Percentiles rank a stretch among this genome's conserved stretches.
These are phyloP conservation scores for Pitangus sulphuratus DNA, from an alignment of 2,797 vertebrate species.

Conservation along the genomic window DNA sequence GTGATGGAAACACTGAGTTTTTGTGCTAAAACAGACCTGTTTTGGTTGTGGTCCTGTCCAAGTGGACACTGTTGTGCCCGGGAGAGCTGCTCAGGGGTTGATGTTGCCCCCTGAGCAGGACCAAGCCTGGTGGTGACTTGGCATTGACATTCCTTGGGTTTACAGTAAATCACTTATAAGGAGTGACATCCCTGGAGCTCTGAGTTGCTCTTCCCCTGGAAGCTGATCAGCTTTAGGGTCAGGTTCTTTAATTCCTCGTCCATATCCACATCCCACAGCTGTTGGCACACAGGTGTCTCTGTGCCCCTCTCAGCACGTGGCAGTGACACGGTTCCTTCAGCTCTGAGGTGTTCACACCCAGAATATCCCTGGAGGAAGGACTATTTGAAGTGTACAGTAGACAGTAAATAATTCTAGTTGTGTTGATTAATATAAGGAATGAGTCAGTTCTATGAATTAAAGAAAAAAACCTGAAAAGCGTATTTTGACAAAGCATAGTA, in stretches of 20 bases:
- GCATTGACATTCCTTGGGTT: fast-evolving
- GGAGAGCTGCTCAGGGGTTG: neutral
- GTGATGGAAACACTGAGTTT: neutral
- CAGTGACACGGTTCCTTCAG: neutral
- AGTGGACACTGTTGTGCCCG: neutral
- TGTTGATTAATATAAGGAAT: neutral
- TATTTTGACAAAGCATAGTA: constrained; percentile 52
- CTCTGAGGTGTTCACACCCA: neutral
- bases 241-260: fast-evolving
- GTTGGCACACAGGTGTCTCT: fast-evolving
- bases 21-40: neutral
- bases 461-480: neutral
- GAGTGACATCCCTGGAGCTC: neutral
- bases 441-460: neutral
- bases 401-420: neutral
- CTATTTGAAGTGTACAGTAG: constrained; percentile 35
- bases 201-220: neutral
- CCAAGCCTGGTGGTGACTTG: fast-evolving
- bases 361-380: neutral
- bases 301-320: neutral
- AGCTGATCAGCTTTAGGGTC: neutral
- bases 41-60: neutral
- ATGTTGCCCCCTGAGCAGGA: fast-evolving
- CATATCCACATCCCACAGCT: fast-evolving
- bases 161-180: fast-evolving